Base-by-base conservation (phyloP, 2,888 invertebrate species). In the Chymomyza caudatula region DNA sequence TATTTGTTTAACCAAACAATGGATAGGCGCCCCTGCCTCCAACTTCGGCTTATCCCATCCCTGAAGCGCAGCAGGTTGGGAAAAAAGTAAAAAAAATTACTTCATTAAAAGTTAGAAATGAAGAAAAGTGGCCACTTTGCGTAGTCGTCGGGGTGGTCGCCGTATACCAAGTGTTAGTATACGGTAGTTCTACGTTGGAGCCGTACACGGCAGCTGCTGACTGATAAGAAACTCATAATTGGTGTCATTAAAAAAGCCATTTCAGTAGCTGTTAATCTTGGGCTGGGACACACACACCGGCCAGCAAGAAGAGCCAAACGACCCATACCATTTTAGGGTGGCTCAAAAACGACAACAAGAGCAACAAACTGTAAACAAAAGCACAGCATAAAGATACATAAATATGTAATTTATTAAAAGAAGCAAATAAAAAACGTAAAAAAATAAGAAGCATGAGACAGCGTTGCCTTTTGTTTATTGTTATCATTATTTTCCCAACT, bases 261-360 rank as follows among this genome's bases (percentile, higher is more conserved):
- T 87, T 86, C 86, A 81, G 86, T 78, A 85, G 87, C 87, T 87
- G 84, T 86, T 87, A 83, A 85, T 87, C 88, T 82, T 82, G 61
- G 60, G 25, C 44, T 55, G 37, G 55, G 51, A 37, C 60, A 42
- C 53, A 54, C 69, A 59, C 59, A 51, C 53, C 61, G 63, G 51
- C 29, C 22, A 37, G 56, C 19, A 11, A 54, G 44, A 47, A 63
- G 64, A 15, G 53, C 69, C 53, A 54, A 54, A 54, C 29, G 54
- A 37, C 29, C 29, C 29, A 58, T 66, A 52, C 54, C 53, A 53
- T 20, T 51, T 20, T 51, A 11, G 23, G 23, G 25, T 19, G 15
- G 6, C 54, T 54, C 11, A 23, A 15, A 4, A 20, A 11, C n/a
- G 25, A 6, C 37, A 37, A 55, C 43, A 43, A 43, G 6, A 43